These are phyloP conservation scores for Mercenaria mercenaria DNA, from an alignment of 1,140 invertebrate genomes.

Conservation along the genomic window DNA sequence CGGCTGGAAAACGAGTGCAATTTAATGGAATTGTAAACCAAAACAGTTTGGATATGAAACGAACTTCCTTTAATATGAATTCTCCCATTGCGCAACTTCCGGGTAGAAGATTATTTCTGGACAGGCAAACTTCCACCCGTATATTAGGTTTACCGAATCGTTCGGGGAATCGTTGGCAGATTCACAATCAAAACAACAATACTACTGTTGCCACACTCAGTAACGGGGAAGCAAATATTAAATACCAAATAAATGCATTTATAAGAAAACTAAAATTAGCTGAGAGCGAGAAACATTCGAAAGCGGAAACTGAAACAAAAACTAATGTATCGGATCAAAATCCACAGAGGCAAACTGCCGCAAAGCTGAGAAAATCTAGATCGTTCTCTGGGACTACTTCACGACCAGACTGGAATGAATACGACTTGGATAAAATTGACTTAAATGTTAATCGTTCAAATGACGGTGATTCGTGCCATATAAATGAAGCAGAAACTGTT, in stretches of 20 bases:
- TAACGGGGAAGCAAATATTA: conserved; percentile 34
- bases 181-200: not conserved
- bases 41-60: not conserved
- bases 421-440: conserved; percentile 36
- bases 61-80: not conserved
- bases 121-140: not conserved
- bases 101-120: conserved; percentile 37
- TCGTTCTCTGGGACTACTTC: not conserved
- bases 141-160: not conserved
- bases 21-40: conserved; percentile 19
- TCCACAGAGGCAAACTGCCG: conserved; percentile 18
- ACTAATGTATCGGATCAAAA: not conserved
- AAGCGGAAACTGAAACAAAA: not conserved
- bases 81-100: not conserved
- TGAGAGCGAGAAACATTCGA: conserved; percentile 13
- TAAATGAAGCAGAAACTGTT: not conserved
- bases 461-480: not conserved
- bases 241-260: conserved; percentile 55
- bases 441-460: not conserved
- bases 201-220: not conserved
- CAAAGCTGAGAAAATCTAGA: conserved; percentile 25
- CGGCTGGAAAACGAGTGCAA: conserved; percentile 53
- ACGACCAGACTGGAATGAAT: conserved; percentile 40
- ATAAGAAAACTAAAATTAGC: conserved; percentile 42
- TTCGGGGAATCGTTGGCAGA: not conserved